Conservation (phyloP, 2,888 invertebrate species). For the Rhagonycha fulva region DNA sequence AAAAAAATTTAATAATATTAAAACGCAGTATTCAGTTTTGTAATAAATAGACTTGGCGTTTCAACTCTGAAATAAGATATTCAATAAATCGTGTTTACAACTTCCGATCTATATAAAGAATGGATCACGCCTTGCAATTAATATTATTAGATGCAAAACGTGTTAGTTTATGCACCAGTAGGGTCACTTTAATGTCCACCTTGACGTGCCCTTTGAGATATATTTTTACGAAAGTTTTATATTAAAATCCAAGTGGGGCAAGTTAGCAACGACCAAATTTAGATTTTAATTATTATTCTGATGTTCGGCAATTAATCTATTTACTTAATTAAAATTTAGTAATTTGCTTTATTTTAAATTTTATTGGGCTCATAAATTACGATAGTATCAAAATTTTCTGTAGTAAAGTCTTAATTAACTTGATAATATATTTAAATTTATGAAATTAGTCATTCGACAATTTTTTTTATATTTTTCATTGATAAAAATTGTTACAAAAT, state of each 20-base stretch:
- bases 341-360: not conserved
- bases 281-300: not conserved
- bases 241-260: not conserved
- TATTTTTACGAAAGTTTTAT: not conserved
- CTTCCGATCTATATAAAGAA: not conserved
- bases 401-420: not conserved
- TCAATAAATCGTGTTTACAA: not conserved
- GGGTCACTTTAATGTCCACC: not conserved
- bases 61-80: not conserved
- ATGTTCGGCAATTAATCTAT: not conserved
- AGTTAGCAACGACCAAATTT: not conserved
- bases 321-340: not conserved
- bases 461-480: not conserved
- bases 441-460: not conserved
- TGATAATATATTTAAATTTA: not conserved
- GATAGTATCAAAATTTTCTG: not conserved
- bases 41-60: not conserved
- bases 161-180: not conserved
- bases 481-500: not conserved
- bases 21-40: not conserved
- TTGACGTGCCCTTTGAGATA: not conserved
- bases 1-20: too few species aligned
- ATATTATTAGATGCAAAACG: not conserved
- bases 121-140: not conserved
- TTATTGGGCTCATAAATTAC: not conserved